Percentiles rank a stretch among this genome's conserved stretches.
Evolutionary conservation across 2,888 invertebrate species (phyloP).

Genomic region (Coecobrya sp.): DNA sequence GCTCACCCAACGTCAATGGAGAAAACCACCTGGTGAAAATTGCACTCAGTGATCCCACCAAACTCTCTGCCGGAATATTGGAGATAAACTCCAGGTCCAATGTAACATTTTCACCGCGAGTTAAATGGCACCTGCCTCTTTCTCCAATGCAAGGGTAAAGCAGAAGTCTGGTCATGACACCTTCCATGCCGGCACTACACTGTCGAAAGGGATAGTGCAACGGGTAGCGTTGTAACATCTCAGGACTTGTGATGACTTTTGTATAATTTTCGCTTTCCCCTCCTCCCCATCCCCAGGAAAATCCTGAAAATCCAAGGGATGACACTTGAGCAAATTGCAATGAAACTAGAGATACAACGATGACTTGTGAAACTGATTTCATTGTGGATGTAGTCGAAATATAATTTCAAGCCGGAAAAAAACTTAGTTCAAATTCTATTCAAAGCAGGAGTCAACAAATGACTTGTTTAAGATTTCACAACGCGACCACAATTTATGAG

Average conservation of each 20-base stretch:
- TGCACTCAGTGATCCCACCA: slow-evolving; percentile 71
- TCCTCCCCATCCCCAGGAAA: slow-evolving; percentile 73
- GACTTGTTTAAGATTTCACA: slow-evolving; percentile 23
- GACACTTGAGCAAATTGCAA: slow-evolving; percentile 25
- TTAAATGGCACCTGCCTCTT: slow-evolving; percentile 68
- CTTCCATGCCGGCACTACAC: slow-evolving; percentile 76
- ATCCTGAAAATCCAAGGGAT: slow-evolving; percentile 55
- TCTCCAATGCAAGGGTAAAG: slow-evolving; percentile 65
- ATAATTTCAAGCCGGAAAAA: neutral
- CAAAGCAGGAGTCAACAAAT: slow-evolving; percentile 1
- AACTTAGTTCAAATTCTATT: neutral
- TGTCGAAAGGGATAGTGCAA: slow-evolving; percentile 63
- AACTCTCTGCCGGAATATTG: slow-evolving; percentile 30
- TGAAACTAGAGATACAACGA: slow-evolving; percentile 2
- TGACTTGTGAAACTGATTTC: neutral
- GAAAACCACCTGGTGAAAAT: slow-evolving; percentile 61
- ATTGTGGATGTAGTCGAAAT: neutral
- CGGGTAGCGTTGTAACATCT: slow-evolving; percentile 26
- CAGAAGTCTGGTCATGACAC: slow-evolving; percentile 71
- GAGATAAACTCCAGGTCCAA: slow-evolving; percentile 80
- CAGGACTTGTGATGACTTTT: slow-evolving; percentile 60
- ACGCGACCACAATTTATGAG: slow-evolving; percentile 3
- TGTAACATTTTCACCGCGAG: slow-evolving; percentile 77
- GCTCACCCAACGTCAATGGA: slow-evolving; percentile 66
- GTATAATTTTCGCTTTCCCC: slow-evolving; percentile 35